Conservation (phyloP, 53 echinoderm and acorn worm genomes). For the Zoroaster sp. region DNA sequence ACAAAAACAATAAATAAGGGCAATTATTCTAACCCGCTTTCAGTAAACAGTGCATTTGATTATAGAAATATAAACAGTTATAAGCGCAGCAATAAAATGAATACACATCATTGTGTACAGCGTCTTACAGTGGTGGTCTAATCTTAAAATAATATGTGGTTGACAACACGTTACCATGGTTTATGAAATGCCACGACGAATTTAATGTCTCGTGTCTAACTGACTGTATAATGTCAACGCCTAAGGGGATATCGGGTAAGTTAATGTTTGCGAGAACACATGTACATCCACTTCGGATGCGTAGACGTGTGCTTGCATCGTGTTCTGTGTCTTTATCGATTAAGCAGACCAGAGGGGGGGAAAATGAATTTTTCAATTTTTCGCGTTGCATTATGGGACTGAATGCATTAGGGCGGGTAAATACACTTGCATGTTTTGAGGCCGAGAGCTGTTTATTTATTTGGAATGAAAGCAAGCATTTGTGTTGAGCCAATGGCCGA, state of each 20-base stretch:
- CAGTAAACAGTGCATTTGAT: too few species aligned
- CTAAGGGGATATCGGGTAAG: not conserved
- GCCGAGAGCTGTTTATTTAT: constrained; percentile 7
- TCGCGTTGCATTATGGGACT: constrained; percentile 24
- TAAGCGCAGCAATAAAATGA: too few species aligned
- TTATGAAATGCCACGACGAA: not conserved
- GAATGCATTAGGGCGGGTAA: constrained; percentile 2
- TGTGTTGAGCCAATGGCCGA: not conserved
- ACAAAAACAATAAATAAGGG: too few species aligned
- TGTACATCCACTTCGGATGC: not conserved
- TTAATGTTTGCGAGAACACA: not conserved
- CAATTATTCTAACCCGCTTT: too few species aligned
- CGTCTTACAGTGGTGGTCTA: too few species aligned
- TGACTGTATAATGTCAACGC: not conserved
- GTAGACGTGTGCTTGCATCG: not conserved
- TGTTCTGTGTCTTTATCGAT: not conserved
- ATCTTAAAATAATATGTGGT: too few species aligned
- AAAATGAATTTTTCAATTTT: constrained; percentile 10
- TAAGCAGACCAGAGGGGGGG: not conserved
- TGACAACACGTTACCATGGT: not conserved
- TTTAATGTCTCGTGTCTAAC: not conserved
- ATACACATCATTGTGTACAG: too few species aligned
- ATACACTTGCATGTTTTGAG: not conserved
- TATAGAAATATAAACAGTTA: too few species aligned
- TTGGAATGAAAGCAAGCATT: not conserved